These are phyloP conservation scores for Camponotus fellah DNA, from an alignment of 2,888 invertebrate genomes.

Conservation along the genomic window DNA sequence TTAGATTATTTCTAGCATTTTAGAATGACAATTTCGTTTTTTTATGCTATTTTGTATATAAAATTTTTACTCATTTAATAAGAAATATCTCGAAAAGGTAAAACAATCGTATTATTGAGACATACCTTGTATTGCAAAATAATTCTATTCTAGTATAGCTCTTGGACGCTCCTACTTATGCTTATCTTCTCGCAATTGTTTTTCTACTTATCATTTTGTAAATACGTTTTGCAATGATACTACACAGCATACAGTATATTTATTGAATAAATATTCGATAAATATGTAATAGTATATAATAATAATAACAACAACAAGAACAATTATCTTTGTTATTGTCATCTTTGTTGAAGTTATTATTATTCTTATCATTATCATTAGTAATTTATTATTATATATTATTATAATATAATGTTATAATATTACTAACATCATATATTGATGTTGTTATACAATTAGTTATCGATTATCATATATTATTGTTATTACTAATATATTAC, in stretches of 20 bases:
- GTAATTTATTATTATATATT: slow-evolving; percentile 62
- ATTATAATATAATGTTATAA: slow-evolving; percentile 52
- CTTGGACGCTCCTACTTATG: neutral
- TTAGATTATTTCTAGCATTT: neutral
- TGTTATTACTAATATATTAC: slow-evolving; percentile 41
- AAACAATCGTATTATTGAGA: slow-evolving; percentile 8
- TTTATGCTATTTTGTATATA: slow-evolving; percentile 6
- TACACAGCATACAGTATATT: slow-evolving; percentile 63
- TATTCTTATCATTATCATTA: slow-evolving; percentile 73
- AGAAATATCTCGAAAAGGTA: neutral
- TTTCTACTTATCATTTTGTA: slow-evolving; percentile 49
- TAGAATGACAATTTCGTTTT: neutral
- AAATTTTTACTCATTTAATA: neutral
- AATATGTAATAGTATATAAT: slow-evolving; percentile 84
- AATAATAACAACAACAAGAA: slow-evolving; percentile 70
- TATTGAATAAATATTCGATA: slow-evolving; percentile 84
- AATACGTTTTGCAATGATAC: neutral
- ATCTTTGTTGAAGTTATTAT: slow-evolving; percentile 50
- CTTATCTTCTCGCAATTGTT: slow-evolving; percentile 39
- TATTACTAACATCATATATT: slow-evolving; percentile 48
- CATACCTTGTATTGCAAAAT: neutral
- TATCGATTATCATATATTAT: slow-evolving; percentile 25
- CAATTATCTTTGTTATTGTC: slow-evolving; percentile 28
- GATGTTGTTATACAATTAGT: slow-evolving; percentile 52
- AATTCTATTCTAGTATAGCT: neutral